A percentile compares a stretch with the other conserved stretches of the same genome.
Conservation (phyloP, 2,888 invertebrate genomes). For the Timema podura region DNA sequence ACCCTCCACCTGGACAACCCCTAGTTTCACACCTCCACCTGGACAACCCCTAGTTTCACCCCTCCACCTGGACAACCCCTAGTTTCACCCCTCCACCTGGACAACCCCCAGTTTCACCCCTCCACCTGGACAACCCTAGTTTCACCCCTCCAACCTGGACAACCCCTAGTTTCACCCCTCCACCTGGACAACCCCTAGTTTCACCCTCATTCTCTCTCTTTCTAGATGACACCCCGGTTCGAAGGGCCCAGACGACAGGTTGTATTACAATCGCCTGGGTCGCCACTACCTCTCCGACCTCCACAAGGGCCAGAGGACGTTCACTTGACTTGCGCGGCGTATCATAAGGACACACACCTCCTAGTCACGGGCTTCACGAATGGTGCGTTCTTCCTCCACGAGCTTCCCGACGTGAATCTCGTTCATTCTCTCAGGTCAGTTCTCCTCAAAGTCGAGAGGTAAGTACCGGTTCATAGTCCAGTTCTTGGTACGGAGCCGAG, state of each 20-base stretch:
- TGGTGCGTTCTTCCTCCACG: constrained; percentile 90
- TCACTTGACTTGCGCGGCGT: constrained; percentile 73
- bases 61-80: no score
- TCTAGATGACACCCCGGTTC: no score
- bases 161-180: no score
- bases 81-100: no score
- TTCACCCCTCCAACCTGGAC: no score
- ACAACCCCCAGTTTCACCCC: no score
- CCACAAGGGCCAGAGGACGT: constrained; percentile 60
- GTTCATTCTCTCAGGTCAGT: constrained; percentile 71
- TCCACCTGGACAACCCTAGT: no score
- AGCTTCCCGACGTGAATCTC: constrained; percentile 88
- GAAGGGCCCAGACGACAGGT: constrained; percentile 33
- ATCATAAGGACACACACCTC: constrained; percentile 73
- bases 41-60: no score
- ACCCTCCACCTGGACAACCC: no score
- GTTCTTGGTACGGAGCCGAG: neutral
- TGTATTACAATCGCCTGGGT: constrained; percentile 64
- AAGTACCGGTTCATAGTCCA: neutral
- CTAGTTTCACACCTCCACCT: no score
- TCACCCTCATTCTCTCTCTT: constrained; percentile 28
- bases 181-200: no score
- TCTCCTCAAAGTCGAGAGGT: neutral
- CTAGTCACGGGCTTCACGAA: constrained; percentile 86
- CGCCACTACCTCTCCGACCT: constrained; percentile 73